These are phyloP conservation scores for Oncorhynchus tshawytscha DNA, from an alignment of 2,113 vertebrate species.

Conservation along the genomic window DNA sequence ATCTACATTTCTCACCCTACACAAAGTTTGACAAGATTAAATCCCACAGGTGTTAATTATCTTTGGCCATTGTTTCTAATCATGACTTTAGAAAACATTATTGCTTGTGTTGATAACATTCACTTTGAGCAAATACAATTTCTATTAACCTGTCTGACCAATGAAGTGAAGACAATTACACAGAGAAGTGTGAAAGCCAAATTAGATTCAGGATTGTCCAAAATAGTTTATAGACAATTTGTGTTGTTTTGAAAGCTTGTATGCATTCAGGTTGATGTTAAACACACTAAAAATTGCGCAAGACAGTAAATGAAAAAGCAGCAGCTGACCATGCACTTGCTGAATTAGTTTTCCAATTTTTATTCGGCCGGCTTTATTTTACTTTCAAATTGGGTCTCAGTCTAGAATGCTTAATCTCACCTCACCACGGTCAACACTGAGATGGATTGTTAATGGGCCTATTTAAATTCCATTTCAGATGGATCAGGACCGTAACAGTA, in stretches of 20 bases:
- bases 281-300: constrained; percentile 15
- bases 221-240: background rate
- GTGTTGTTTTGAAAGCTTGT: constrained; percentile 18
- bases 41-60: background rate
- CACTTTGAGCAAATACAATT: constrained; percentile 7
- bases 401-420: constrained; percentile 39
- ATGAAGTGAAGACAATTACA: constrained; percentile 19
- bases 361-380: constrained; percentile 39
- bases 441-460: constrained; percentile 54
- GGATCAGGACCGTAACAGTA: constrained; percentile 24
- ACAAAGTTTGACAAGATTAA: background rate
- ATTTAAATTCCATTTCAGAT: constrained; percentile 60
- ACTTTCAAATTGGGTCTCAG: constrained; percentile 48
- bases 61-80: background rate
- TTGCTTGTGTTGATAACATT: background rate
- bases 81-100: background rate
- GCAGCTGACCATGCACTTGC: constrained; percentile 3
- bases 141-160: constrained; percentile 7
- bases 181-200: background rate
- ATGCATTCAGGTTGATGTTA: constrained; percentile 15
- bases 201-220: constrained; percentile 9
- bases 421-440: constrained; percentile 22
- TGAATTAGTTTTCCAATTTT: constrained; percentile 16
- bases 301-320: constrained; percentile 24
- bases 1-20: background rate